phyloP scores from a whole-genome alignment of 1,140 invertebrate species.

The Ridgeia piscesae region DNA sequence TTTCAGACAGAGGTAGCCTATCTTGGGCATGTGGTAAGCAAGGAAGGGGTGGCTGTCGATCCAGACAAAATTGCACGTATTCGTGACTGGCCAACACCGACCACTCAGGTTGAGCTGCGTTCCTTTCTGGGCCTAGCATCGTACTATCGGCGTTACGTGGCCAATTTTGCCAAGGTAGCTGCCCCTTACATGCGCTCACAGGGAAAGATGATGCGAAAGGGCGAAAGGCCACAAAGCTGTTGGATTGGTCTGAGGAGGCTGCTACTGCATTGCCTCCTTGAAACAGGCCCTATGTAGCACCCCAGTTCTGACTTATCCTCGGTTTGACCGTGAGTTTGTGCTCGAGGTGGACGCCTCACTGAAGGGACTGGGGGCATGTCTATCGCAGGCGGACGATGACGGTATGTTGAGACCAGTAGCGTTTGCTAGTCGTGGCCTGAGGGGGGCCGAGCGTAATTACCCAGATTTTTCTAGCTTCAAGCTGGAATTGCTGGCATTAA shows the following conservation, averaged over 20 bases:
- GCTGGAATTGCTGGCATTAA: neutral
- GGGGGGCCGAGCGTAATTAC: slow-evolving; percentile 1
- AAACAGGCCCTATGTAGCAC: neutral
- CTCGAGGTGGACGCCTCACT: neutral
- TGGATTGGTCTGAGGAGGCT: too few relatives aligned
- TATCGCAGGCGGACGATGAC: neutral
- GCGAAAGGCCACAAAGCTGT: too few relatives aligned
- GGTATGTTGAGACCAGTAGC: neutral
- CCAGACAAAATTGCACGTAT: neutral
- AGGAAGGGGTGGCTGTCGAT: neutral
- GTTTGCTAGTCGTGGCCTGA: slow-evolving; percentile 18
- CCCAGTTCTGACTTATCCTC: neutral
- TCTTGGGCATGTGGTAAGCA: slow-evolving; percentile 20
- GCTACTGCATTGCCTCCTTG: neutral
- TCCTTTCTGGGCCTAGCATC: too few relatives aligned
- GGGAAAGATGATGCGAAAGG: too few relatives aligned
- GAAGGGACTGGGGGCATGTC: neutral
- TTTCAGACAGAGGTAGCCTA: slow-evolving; percentile 14
- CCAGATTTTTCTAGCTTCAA: neutral
- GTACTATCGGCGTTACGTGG: too few relatives aligned
- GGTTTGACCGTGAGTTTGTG: neutral
- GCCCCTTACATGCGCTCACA: too few relatives aligned
- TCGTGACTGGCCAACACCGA: neutral
- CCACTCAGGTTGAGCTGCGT: neutral
- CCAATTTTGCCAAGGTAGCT: too few relatives aligned